phyloP scores from a whole-genome alignment of 2,888 invertebrate genomes.

The Chrysodeixis includens region DNA sequence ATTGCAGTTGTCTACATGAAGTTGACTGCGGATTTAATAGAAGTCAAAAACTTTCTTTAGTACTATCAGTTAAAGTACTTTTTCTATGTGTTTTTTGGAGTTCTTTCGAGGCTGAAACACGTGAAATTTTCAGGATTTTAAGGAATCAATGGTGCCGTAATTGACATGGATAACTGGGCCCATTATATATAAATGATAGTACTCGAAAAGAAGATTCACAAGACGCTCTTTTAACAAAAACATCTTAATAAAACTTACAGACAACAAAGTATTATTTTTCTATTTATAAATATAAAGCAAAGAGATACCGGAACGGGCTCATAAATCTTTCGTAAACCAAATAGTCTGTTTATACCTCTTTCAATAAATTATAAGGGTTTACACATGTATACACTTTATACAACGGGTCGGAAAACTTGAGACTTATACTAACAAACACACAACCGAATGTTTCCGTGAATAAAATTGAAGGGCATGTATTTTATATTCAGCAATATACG shows the following conservation, averaged over 20 bases:
- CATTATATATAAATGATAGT: no score
- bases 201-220: no score
- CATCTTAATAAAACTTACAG: neutral
- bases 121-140: no score
- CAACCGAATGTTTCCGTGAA: slow-evolving; percentile 12
- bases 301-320: neutral
- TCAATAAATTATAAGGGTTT: slow-evolving; percentile 6
- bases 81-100: no score
- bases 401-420: neutral
- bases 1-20: no score
- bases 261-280: neutral
- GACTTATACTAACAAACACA: neutral
- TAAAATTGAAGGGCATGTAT: slow-evolving; percentile 7
- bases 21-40: no score
- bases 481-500: neutral
- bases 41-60: no score
- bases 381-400: neutral
- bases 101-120: no score
- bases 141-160: no score
- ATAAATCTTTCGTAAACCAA: neutral
- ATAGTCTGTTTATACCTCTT: slow-evolving; percentile 7
- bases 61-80: no score
- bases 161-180: no score
- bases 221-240: slow-evolving; percentile 7
- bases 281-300: neutral